Conservation (phyloP, 2,113 vertebrate genomes). For the Pantherophis guttatus region DNA sequence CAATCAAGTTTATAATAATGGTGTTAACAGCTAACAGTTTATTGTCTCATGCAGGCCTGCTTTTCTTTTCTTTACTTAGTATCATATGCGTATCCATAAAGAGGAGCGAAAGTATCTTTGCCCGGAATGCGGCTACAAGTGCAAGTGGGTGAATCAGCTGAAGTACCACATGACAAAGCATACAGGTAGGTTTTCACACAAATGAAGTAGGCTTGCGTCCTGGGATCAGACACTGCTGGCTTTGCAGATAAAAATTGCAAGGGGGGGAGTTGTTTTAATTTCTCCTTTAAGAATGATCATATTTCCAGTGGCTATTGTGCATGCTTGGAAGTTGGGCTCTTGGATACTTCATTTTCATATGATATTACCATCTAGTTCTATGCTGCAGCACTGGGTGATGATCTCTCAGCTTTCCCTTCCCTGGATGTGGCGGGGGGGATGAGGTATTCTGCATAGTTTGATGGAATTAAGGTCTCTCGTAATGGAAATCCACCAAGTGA, state of each 20-base stretch:
- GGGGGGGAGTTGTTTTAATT: not conserved
- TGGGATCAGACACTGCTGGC: not conserved
- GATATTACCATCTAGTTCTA: not conserved
- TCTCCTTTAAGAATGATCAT: not conserved
- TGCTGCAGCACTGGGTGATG: not conserved
- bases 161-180: conserved; percentile 99
- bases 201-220: fast-evolving
- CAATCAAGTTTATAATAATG: not conserved
- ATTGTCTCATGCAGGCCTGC: not conserved
- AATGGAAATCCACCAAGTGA: not conserved
- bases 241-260: not conserved
- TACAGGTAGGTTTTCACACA: conserved; percentile 75
- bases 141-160: conserved; percentile 98
- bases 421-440: not conserved
- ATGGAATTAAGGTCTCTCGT: not conserved
- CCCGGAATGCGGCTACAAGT: conserved; percentile 96
- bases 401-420: not conserved
- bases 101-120: conserved; percentile 95
- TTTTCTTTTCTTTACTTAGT: conserved; percentile 64
- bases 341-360: not conserved
- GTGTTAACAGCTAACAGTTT: not conserved
- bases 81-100: conserved; percentile 96
- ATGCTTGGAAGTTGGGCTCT: not conserved
- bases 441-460: not conserved
- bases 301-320: not conserved